Evolutionary conservation across 2,113 vertebrate genomes (phyloP), one percentile per base, ranked within the genome.

Genomic region (Riparia riparia): DNA sequence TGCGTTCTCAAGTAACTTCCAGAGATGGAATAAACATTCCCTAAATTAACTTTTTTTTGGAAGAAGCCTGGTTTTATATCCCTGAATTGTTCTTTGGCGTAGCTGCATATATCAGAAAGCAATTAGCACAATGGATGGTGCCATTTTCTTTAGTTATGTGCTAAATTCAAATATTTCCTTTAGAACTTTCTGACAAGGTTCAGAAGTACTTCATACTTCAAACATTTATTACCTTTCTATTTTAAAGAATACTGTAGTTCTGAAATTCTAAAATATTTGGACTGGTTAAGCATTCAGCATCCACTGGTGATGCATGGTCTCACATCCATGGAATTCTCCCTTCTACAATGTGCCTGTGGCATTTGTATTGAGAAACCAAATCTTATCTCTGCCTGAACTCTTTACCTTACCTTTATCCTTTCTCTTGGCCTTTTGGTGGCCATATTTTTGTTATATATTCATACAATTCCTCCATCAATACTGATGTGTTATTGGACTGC

Each of bases 401-500:
- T 37, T 37, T 37, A 37, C 37, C 37, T 37, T 37, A 37, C 37
- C 37, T 37, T 37, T 37, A 37, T 37, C 37, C 37, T 37, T 37
- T 37, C 37, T 37, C 37, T 37, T 37, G 37, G 37, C 37, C 37
- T 37, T 37, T 37, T 37, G 3, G 29, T 26, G 5, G 4, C 2
- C 7, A n/a, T 44, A 3, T 26, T 72, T 82, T 47, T 78, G 5
- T 61, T 57, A 9, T 65, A 7, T 79, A 44, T 49, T 70, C 7
- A 2, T 66, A 34, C 7, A 69, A 49, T 61, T 53, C 3, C 32
- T 74, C 14, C 11, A 56, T n/a, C 7, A 74, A 29, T 47, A 29
- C 3, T 56, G 39, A 50, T 0, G 0, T 28, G 1, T 45, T 80
- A 53, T 25, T 37, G 13, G 37, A 90, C 10, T 42, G 5, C 41